These are phyloP conservation scores for Diabrotica balteata DNA, from an alignment of 2,888 invertebrate genomes.

Conservation along the genomic window DNA sequence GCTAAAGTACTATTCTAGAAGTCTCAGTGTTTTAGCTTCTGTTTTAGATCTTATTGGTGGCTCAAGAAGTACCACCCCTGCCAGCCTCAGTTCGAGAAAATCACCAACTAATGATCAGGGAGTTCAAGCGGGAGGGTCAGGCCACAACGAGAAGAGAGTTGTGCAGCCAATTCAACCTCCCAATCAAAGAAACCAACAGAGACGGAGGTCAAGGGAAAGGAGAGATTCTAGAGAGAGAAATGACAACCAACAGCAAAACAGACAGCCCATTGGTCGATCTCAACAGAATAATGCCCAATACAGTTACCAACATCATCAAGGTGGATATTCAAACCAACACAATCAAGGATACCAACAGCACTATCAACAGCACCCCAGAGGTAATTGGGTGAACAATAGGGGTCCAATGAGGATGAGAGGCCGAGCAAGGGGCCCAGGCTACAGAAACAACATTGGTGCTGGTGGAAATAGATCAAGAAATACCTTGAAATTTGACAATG, in stretches of 20 bases:
- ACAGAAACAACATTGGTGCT: constrained; percentile 40
- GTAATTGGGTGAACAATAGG: constrained; percentile 48
- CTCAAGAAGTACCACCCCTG: constrained; percentile 84
- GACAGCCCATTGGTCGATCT: constrained; percentile 7
- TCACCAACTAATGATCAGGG: constrained; percentile 88
- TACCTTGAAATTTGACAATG: constrained; percentile 91
- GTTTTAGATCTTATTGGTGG: constrained; percentile 76
- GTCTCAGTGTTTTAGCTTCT: constrained; percentile 53
- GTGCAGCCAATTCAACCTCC: constrained; percentile 56
- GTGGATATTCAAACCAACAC: constrained; percentile 13
- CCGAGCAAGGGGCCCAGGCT: constrained; percentile 49
- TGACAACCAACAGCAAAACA: constrained; percentile 33
- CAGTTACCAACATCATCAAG: constrained; percentile 23
- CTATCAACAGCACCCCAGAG: constrained; percentile 38
- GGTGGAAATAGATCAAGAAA: constrained; percentile 62
- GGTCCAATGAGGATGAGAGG: constrained; percentile 42
- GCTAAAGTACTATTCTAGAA: constrained; percentile 23
- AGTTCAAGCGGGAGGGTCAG: constrained; percentile 69
- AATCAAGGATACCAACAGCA: constrained; percentile 25
- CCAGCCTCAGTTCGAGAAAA: constrained; percentile 75
- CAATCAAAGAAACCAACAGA: constrained; percentile 44
- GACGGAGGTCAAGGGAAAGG: constrained; percentile 51
- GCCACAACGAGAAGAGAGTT: constrained; percentile 57
- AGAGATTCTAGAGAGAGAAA: constrained; percentile 48
- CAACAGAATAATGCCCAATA: constrained; percentile 14